Conservation (phyloP, 2,888 invertebrate species). For the Lottia scabra region DNA sequence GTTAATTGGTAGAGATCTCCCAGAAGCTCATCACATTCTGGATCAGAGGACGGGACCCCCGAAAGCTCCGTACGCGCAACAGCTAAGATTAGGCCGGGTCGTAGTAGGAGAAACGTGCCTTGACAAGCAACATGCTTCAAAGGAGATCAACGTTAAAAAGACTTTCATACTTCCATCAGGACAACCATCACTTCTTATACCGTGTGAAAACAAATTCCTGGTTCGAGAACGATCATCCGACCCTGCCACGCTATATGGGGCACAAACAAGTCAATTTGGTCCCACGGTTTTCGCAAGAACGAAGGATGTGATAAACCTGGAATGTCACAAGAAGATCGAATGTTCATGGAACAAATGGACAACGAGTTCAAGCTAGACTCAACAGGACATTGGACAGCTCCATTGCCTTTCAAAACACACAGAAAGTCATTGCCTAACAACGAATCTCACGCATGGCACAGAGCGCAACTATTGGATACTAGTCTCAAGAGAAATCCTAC, state of each 20-base stretch:
- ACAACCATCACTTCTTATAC: too few species aligned
- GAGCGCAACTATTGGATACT: slow-evolving; percentile 16
- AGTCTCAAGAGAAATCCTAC: slow-evolving; percentile 11
- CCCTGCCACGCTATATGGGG: too few species aligned
- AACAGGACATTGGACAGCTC: neutral
- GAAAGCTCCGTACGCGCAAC: slow-evolving; percentile 26
- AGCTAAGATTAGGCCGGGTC: slow-evolving; percentile 26
- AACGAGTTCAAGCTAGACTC: too few species aligned
- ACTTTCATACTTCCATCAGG: too few species aligned
- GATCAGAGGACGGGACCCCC: slow-evolving; percentile 24
- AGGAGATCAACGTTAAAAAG: slow-evolving; percentile 13
- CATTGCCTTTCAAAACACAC: slow-evolving; percentile 21
- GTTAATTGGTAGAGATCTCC: slow-evolving; percentile 30
- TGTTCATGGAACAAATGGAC: too few species aligned
- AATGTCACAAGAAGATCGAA: too few species aligned
- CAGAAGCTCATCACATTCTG: slow-evolving; percentile 31
- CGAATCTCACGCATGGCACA: slow-evolving; percentile 15
- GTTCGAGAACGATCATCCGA: too few species aligned
- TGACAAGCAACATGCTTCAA: slow-evolving; percentile 24
- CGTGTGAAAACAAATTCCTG: too few species aligned
- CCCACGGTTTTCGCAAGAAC: too few species aligned
- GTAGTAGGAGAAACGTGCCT: slow-evolving; percentile 33
- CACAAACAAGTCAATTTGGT: too few species aligned
- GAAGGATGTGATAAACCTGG: too few species aligned
- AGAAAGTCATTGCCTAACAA: slow-evolving; percentile 23